Percentiles rank a stretch among this genome's conserved stretches.
These are phyloP conservation scores for Lordiphosa collinella DNA, from an alignment of 1,140 invertebrate genomes.

Conservation along the genomic window DNA sequence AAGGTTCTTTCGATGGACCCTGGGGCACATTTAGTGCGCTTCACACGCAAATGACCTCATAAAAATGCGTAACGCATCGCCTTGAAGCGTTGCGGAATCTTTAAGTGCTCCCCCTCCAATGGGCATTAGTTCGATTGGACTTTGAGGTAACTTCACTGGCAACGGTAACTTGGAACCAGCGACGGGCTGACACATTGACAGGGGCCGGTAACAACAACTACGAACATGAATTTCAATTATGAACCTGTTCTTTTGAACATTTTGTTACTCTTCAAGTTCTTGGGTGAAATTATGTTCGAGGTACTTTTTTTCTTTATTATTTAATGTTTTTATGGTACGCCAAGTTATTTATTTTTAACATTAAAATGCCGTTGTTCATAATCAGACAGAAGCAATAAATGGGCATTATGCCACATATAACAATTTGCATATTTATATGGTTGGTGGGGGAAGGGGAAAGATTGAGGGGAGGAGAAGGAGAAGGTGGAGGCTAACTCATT, in stretches of 20 bases:
- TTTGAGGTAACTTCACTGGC: slow-evolving; percentile 26
- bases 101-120: slow-evolving; percentile 48
- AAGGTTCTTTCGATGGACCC: slow-evolving; percentile 1
- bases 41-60: slow-evolving; percentile 77
- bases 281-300: slow-evolving; percentile 58
- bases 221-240: slow-evolving; percentile 74
- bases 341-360: slow-evolving; percentile 52
- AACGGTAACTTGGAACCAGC: slow-evolving; percentile 31
- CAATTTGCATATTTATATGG: slow-evolving; percentile 56
- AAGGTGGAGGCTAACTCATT: slow-evolving; percentile 10
- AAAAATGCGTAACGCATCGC: slow-evolving; percentile 68
- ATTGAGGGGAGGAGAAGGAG: background rate
- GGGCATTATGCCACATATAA: slow-evolving; percentile 54
- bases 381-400: slow-evolving; percentile 52
- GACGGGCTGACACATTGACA: slow-evolving; percentile 46
- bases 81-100: slow-evolving; percentile 58
- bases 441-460: background rate
- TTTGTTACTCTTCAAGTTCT: slow-evolving; percentile 38
- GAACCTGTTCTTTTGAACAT: slow-evolving; percentile 73
- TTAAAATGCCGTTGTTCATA: slow-evolving; percentile 70
- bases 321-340: slow-evolving; percentile 52
- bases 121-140: slow-evolving; percentile 38
- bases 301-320: slow-evolving; percentile 35
- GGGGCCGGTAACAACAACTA: slow-evolving; percentile 36
- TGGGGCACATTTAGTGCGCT: slow-evolving; percentile 69